A percentile compares a stretch with the other conserved stretches of the same genome.
These are phyloP conservation scores for Xenus cinereus DNA, from an alignment of 2,113 vertebrate species.

Conservation along the genomic window DNA sequence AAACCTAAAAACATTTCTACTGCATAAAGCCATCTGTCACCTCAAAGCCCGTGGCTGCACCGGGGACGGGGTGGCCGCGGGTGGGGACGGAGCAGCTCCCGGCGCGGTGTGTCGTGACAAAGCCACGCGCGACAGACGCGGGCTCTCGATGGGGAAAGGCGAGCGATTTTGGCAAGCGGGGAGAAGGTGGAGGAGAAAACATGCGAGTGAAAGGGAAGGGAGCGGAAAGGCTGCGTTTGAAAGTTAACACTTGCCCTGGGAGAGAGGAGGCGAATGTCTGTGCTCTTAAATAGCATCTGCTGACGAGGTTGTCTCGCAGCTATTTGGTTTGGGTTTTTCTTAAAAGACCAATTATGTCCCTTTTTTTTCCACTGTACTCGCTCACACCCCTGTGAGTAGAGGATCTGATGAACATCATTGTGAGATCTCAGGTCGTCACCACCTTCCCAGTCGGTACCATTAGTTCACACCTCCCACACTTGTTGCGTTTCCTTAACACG, in stretches of 20 bases:
- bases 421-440: not conserved
- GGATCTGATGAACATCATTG: not conserved
- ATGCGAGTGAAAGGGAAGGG: not conserved
- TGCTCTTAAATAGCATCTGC: not conserved
- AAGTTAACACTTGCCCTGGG: not conserved
- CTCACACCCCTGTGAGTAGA: not conserved
- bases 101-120: rapidly evolving
- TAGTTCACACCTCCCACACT: slow-evolving; percentile 59
- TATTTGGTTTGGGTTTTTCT: not conserved
- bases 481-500: not conserved
- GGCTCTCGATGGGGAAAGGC: not conserved
- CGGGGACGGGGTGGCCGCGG: rapidly evolving
- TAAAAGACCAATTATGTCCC: not conserved
- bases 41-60: rapidly evolving
- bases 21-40: rapidly evolving
- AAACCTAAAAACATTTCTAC: not conserved
- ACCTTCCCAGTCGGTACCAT: not conserved
- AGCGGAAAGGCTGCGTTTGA: not conserved
- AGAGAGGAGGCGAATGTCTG: not conserved
- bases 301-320: not conserved
- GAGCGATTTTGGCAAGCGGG: not conserved
- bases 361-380: slow-evolving; percentile 40
- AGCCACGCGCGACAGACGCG: rapidly evolving
- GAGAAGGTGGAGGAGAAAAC: not conserved
- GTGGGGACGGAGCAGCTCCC: not conserved